Percentiles rank a stretch among this genome's conserved stretches.
These are phyloP conservation scores for Pongo pygmaeus DNA, from an alignment of 2,113 vertebrate genomes.

Conservation along the genomic window DNA sequence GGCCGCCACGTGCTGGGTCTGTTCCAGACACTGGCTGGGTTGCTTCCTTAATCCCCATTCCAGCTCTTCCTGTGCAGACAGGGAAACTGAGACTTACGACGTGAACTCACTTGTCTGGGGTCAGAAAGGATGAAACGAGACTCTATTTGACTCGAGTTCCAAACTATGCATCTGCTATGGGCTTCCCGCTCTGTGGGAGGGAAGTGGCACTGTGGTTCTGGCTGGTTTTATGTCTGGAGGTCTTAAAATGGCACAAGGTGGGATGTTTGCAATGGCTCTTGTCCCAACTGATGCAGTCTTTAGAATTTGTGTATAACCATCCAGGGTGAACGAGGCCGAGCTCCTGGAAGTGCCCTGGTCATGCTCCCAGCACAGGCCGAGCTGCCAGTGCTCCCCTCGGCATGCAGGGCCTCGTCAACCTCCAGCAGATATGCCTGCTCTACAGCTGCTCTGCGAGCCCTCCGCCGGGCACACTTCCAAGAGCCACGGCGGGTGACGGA, in stretches of 20 bases:
- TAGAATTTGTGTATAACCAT: background rate
- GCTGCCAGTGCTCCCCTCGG: conserved; percentile 55
- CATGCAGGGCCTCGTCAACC: conserved; percentile 44
- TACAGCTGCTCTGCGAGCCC: conserved; percentile 64
- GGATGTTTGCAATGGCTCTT: background rate
- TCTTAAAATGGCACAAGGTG: background rate
- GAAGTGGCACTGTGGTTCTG: background rate
- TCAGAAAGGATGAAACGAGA: background rate
- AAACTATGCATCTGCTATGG: accelerated
- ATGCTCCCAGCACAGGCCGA: background rate
- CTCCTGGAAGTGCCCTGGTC: background rate
- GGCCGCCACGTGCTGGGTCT: accelerated
- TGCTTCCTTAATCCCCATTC: accelerated
- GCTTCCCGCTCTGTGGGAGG: accelerated
- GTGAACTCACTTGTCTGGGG: background rate
- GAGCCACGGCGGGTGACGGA: conserved; percentile 52
- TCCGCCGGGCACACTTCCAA: conserved; percentile 58
- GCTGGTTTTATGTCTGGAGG: background rate
- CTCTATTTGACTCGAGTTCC: accelerated
- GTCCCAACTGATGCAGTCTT: background rate
- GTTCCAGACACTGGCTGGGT: accelerated
- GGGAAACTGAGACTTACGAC: background rate
- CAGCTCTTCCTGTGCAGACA: accelerated
- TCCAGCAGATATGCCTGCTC: conserved; percentile 58
- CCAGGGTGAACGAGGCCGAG: background rate